phyloP scores from a whole-genome alignment of 2,113 vertebrate genomes.

The Zapus hudsonius region DNA sequence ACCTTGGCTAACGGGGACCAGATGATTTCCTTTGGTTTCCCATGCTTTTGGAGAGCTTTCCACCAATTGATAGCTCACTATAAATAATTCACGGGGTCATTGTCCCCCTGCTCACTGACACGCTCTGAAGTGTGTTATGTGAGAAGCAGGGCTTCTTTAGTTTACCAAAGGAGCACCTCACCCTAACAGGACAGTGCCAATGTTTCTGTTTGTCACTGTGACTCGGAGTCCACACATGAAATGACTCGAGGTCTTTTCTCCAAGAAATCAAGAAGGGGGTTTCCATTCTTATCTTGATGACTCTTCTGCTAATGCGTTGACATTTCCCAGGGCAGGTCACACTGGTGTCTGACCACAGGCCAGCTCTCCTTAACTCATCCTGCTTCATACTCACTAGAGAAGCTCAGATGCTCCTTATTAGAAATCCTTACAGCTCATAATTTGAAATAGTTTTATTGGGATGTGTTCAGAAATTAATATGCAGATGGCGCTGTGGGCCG shows the following conservation, averaged over 20 bases:
- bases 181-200: background rate
- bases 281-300: slow-evolving; percentile 1
- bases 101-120: slow-evolving; percentile 13
- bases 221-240: background rate
- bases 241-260: background rate
- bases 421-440: slow-evolving; percentile 35
- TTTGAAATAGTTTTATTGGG: slow-evolving; percentile 60
- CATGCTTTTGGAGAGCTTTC: slow-evolving; percentile 46
- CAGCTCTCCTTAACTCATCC: background rate
- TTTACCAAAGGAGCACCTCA: background rate
- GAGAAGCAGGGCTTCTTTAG: background rate
- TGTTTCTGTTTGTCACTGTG: background rate
- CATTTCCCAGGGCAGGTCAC: slow-evolving; percentile 41
- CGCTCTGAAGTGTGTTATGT: slow-evolving; percentile 12
- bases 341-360: slow-evolving; percentile 49
- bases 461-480: slow-evolving; percentile 48
- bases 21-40: slow-evolving; percentile 45
- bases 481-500: slow-evolving; percentile 38
- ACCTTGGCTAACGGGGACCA: background rate
- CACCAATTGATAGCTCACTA: slow-evolving; percentile 35
- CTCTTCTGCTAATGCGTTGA: accelerated
- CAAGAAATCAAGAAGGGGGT: background rate
- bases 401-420: slow-evolving; percentile 24
- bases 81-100: slow-evolving; percentile 64
- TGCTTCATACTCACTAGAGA: background rate